Base-by-base conservation (phyloP, 2,797 vertebrate genomes). In the Buphagus erythrorhynchus region DNA sequence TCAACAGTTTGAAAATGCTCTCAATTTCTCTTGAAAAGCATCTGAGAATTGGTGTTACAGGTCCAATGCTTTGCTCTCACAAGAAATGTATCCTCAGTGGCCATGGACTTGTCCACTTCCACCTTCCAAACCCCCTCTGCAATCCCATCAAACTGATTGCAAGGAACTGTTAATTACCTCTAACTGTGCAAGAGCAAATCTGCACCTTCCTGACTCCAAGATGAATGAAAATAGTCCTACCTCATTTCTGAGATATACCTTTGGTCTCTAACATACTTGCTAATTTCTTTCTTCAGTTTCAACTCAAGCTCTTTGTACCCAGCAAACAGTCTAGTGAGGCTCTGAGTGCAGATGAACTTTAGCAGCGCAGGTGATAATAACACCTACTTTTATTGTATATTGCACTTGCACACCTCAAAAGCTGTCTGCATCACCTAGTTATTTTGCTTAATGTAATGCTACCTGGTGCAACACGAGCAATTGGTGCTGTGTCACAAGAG, bases 401-500 rank as follows among this genome's bases (percentile, higher is more conserved):
- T 62, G 13, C 6, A 35, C 9, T 81, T 62, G 14, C 28, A 54
- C 12, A 51, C 22, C 46, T 83, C 31, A 59, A 63, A 84, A 80
- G 26, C 22, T 66, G 15, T 48, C 31, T 62, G 11, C 28, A 49
- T 35, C 12, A 51, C 35, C 68, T 21, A 48, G 8, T 12, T 77
- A 46, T 36, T 92, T 73, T 75, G 19, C 16, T 89, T 93, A 82
- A 80, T 40, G 15, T 59, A 40, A 72, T 83, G 54, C 58, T 58
- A 72, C 40, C 16, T 74, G 25, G 77, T 36, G 28, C 29, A 71
- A 55, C 35, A 78, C 4, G 33, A 77, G 83, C 25, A 76, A 79
- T 18, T 31, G 62, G 38, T 36, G 7, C 16, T 54, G 54, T 69
- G 19, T 31, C 52, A 74, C 55, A 28, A 55, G 10, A 71, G 49